phyloP scores from a whole-genome alignment of 2,797 vertebrate species.

The Bradypus variegatus region DNA sequence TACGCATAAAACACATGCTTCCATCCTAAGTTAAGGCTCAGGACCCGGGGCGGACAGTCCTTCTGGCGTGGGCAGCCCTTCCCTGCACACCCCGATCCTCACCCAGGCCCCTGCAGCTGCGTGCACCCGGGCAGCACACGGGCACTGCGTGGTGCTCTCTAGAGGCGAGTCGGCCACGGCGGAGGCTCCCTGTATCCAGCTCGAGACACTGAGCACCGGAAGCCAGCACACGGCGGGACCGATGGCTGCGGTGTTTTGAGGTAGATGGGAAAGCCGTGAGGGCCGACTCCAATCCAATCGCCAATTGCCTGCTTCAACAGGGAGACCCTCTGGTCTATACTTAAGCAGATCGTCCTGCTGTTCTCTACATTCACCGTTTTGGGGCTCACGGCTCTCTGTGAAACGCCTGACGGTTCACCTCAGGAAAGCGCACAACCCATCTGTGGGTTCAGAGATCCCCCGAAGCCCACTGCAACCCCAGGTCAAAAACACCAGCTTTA shows the following conservation, averaged over 20 bases:
- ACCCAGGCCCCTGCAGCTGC: neutral
- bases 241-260: neutral
- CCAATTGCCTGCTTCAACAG: neutral
- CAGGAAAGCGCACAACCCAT: neutral
- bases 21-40: neutral
- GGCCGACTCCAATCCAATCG: neutral
- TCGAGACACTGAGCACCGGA: neutral
- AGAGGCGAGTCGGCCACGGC: neutral
- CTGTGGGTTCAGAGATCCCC: neutral
- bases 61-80: neutral
- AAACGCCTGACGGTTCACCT: neutral
- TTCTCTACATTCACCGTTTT: neutral
- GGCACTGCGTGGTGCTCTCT: neutral
- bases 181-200: rapidly evolving
- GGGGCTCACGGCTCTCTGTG: neutral
- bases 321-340: neutral
- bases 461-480: neutral
- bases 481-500: neutral
- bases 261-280: neutral
- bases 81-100: neutral
- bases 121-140: rapidly evolving
- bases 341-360: neutral
- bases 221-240: neutral
- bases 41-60: no score
- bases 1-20: neutral